These are phyloP conservation scores for Ascaphus truei DNA, from an alignment of 2,113 vertebrate genomes.

Conservation along the genomic window DNA sequence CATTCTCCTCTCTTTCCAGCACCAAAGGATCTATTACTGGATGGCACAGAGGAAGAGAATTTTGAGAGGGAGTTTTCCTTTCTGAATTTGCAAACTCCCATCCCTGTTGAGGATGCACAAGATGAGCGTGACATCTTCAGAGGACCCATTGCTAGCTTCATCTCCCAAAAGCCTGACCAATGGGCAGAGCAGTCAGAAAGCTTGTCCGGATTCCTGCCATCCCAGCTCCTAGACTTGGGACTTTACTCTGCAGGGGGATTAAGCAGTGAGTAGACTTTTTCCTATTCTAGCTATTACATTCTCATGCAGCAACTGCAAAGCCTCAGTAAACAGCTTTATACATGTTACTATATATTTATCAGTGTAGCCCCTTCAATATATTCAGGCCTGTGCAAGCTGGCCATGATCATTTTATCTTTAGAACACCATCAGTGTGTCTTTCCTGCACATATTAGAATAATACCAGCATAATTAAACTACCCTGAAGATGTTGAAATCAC, in stretches of 20 bases:
- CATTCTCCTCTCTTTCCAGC: slow-evolving; percentile 35
- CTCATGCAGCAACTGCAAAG: no score
- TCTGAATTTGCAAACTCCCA: slow-evolving; percentile 64
- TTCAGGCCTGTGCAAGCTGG: no score
- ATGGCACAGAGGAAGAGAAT: slow-evolving; percentile 61
- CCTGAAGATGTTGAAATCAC: no score
- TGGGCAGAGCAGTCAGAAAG: slow-evolving; percentile 47
- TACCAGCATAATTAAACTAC: no score
- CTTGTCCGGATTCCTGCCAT: slow-evolving; percentile 70
- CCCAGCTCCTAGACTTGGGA: slow-evolving; percentile 79
- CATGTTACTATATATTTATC: no score
- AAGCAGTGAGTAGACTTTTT: slow-evolving; percentile 37
- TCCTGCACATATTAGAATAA: no score
- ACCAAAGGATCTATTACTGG: slow-evolving; percentile 36
- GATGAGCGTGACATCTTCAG: slow-evolving; percentile 66
- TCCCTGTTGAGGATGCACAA: slow-evolving; percentile 55
- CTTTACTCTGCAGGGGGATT: slow-evolving; percentile 60
- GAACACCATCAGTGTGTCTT: no score
- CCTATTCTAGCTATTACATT: no score
- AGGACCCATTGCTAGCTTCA: slow-evolving; percentile 43
- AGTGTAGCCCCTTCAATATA: no score
- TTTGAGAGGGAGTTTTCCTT: slow-evolving; percentile 73
- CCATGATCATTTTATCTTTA: no score
- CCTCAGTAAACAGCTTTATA: no score
- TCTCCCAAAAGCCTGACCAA: not conserved